Percentiles rank a stretch among this genome's conserved stretches.
These are phyloP conservation scores for Aphrophora alni DNA, from an alignment of 2,888 invertebrate species.

Conservation along the genomic window DNA sequence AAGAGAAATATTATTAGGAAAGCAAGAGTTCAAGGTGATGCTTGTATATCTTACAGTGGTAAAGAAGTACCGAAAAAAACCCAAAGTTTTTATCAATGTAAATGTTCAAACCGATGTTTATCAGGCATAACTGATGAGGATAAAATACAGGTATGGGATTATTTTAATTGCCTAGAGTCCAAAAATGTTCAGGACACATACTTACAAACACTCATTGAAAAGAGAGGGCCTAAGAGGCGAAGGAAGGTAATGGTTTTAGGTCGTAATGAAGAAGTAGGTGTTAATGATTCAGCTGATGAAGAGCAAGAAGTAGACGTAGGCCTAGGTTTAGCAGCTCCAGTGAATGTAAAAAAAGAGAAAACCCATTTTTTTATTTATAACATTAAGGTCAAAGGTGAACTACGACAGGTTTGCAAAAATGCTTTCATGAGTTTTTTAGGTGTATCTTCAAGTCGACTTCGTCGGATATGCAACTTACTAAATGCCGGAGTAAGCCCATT, in stretches of 20 bases:
- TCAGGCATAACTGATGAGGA: too few relatives aligned
- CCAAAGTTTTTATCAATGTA: too few relatives aligned
- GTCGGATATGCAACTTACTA: constrained; percentile 37
- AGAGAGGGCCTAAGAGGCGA: constrained; percentile 19
- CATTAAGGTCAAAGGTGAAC: constrained; percentile 32
- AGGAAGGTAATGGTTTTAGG: too few relatives aligned
- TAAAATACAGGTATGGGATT: constrained; percentile 2
- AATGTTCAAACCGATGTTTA: too few relatives aligned
- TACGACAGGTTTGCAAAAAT: constrained; percentile 27
- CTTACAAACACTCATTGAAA: constrained; percentile 27
- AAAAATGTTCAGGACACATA: constrained; percentile 29
- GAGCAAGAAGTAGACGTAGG: too few relatives aligned
- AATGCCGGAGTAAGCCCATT: constrained; percentile 37
- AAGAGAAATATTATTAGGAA: too few relatives aligned
- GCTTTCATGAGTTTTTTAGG: constrained; percentile 35
- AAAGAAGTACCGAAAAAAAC: too few relatives aligned
- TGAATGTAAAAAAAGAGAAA: not conserved
- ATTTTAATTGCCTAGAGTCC: constrained; percentile 17
- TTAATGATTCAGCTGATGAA: too few relatives aligned
- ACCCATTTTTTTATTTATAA: constrained; percentile 29
- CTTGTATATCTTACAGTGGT: too few relatives aligned
- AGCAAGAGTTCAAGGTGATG: too few relatives aligned
- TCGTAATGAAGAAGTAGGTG: too few relatives aligned
- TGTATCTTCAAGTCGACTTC: constrained; percentile 36
- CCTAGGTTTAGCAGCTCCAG: not conserved